Conservation (phyloP, 53 echinoderm and acorn worm genomes). For the Luidia sarsii region DNA sequence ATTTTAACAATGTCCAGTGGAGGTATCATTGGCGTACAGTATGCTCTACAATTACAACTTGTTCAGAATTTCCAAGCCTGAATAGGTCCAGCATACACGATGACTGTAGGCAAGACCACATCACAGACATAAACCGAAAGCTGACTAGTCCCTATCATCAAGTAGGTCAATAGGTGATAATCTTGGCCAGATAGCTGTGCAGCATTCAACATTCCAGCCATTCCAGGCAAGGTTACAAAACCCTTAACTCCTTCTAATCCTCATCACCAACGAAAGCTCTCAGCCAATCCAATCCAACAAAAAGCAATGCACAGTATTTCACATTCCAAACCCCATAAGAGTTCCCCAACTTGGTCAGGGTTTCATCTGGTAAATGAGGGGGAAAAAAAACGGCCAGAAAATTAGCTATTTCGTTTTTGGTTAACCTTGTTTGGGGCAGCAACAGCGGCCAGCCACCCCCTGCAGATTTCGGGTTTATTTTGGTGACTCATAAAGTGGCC, state of each 20-base stretch:
- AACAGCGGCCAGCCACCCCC: no score
- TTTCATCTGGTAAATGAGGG: no score
- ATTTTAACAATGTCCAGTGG: no score
- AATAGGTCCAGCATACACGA: no score
- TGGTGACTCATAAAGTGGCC: conserved; percentile 39
- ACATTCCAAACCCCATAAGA: neutral
- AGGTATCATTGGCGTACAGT: no score
- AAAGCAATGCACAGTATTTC: neutral
- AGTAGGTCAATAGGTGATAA: conserved; percentile 49
- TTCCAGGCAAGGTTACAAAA: conserved; percentile 16
- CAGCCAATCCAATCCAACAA: no score
- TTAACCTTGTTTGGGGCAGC: no score
- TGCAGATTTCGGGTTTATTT: conserved; percentile 31
- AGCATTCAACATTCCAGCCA: conserved; percentile 29
- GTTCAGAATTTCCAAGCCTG: no score
- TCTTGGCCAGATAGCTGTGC: conserved; percentile 4
- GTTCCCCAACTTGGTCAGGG: neutral
- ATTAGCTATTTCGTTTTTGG: neutral
- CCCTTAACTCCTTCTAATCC: conserved; percentile 4
- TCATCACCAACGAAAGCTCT: no score
- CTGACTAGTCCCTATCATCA: conserved; percentile 12
- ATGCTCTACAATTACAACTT: no score
- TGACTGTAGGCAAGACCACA: no score
- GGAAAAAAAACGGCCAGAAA: no score
- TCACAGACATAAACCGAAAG: conserved; percentile 30